These are phyloP conservation scores for Andrena fulva DNA, from an alignment of 2,888 invertebrate genomes.

Conservation along the genomic window DNA sequence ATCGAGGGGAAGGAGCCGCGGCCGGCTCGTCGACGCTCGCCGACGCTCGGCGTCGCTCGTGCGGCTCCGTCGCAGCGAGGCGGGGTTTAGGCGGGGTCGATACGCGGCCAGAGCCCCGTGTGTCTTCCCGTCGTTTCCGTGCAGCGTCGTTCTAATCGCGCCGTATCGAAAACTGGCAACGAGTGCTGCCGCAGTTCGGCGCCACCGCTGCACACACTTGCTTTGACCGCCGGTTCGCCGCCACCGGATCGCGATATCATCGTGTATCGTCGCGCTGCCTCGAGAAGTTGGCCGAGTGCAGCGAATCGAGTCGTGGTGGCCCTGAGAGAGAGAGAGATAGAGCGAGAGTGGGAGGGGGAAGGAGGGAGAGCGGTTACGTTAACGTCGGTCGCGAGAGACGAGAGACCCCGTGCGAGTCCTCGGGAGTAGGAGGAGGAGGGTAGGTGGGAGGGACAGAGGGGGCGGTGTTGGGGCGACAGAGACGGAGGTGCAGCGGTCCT, in stretches of 20 bases:
- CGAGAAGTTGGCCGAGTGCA: conserved; percentile 43
- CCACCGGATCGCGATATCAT: conserved; percentile 45
- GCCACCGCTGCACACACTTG: conserved; percentile 62
- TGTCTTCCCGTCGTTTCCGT: conserved; percentile 75
- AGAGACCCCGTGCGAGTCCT: conserved; percentile 43
- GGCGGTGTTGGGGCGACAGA: conserved; percentile 23
- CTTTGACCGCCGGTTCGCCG: conserved; percentile 27
- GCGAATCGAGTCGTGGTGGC: conserved; percentile 43
- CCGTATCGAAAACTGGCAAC: conserved; percentile 64
- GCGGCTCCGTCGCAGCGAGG: conserved; percentile 75
- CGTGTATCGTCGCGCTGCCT: conserved; percentile 54
- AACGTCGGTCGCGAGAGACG: conserved; percentile 49
- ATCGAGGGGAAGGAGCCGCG: conserved; percentile 31
- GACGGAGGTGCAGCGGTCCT: conserved; percentile 17
- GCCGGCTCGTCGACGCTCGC: conserved; percentile 61
- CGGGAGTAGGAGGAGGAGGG: conserved; percentile 24
- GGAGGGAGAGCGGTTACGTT: conserved; percentile 50
- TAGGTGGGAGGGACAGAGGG: conserved; percentile 1
- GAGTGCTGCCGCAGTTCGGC: conserved; percentile 56
- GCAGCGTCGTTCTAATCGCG: conserved; percentile 76
- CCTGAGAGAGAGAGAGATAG: conserved; percentile 15
- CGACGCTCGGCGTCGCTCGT: conserved; percentile 75
- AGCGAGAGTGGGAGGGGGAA: background rate
- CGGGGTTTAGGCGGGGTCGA: conserved; percentile 84
- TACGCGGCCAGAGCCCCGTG: conserved; percentile 66